Conservation (phyloP, 2,113 vertebrate species). For the Syngnathus scovelli region DNA sequence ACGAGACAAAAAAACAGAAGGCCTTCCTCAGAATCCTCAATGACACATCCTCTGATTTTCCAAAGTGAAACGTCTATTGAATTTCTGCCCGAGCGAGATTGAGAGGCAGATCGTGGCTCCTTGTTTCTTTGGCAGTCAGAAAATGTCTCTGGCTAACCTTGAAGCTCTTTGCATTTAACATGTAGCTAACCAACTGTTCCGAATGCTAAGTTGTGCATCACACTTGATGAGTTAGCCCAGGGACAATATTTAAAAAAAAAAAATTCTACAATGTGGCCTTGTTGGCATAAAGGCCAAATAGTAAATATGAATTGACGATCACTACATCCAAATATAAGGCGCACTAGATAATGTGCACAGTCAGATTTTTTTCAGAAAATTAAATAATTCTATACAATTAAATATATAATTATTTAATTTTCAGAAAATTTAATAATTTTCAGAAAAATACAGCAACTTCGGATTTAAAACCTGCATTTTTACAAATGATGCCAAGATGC, state of each 20-base stretch:
- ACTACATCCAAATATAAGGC: too few species aligned
- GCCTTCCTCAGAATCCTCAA: constrained; percentile 75
- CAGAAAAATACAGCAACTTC: too few species aligned
- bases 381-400: too few species aligned
- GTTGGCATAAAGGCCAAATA: background rate
- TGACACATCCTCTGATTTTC: constrained; percentile 77
- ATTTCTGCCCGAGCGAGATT: constrained; percentile 59
- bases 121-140: constrained; percentile 50
- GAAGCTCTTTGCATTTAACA: constrained; percentile 50
- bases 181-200: constrained; percentile 44
- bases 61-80: constrained; percentile 74
- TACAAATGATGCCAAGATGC: background rate
- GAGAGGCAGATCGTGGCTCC: constrained; percentile 60
- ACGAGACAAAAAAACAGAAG: constrained; percentile 68
- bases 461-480: background rate
- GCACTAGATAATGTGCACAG: too few species aligned
- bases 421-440: too few species aligned
- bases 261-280: background rate
- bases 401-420: too few species aligned
- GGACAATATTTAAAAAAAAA: background rate
- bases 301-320: too few species aligned
- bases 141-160: constrained; percentile 57
- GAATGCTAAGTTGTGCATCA: constrained; percentile 25
- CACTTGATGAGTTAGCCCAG: constrained; percentile 53
- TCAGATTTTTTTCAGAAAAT: too few species aligned